Conservation (phyloP, 2,888 invertebrate genomes). For the Scaptomyza flava region DNA sequence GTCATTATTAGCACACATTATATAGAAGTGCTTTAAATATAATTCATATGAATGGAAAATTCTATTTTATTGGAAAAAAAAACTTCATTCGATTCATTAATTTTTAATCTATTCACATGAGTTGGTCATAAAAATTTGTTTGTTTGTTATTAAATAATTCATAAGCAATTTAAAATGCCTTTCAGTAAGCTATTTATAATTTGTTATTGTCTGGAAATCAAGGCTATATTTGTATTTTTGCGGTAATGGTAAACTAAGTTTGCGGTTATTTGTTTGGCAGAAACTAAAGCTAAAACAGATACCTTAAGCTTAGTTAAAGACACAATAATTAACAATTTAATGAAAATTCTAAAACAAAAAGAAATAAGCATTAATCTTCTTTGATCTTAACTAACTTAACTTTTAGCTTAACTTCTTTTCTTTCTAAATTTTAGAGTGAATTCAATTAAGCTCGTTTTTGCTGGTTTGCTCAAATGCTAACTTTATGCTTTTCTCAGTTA, state of each 20-base stretch:
- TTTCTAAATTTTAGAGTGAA: conserved; percentile 26
- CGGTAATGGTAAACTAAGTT: too few relatives aligned
- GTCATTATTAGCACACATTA: too few relatives aligned
- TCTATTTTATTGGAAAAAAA: not conserved
- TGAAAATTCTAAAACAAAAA: not conserved
- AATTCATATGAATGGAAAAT: not conserved
- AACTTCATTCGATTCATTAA: not conserved
- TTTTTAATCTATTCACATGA: not conserved
- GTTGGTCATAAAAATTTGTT: not conserved
- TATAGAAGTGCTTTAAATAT: not conserved
- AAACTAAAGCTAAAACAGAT: not conserved
- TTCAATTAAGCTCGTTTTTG: conserved; percentile 32
- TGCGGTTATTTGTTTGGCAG: too few relatives aligned
- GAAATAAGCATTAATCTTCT: not conserved
- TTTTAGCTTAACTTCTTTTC: conserved; percentile 4
- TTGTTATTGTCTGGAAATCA: too few relatives aligned
- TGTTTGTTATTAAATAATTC: not conserved
- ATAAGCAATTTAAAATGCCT: not conserved
- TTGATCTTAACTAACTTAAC: not conserved
- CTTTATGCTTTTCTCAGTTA: conserved; percentile 25
- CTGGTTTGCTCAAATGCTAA: conserved; percentile 2
- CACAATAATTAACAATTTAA: not conserved
- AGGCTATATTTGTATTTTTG: too few relatives aligned
- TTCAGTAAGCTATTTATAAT: not conserved
- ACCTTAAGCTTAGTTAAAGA: not conserved